Evolutionary conservation across 2,888 invertebrate genomes (phyloP), one percentile per base, ranked within the genome.

Genomic region (Metopia argyrocephala): DNA sequence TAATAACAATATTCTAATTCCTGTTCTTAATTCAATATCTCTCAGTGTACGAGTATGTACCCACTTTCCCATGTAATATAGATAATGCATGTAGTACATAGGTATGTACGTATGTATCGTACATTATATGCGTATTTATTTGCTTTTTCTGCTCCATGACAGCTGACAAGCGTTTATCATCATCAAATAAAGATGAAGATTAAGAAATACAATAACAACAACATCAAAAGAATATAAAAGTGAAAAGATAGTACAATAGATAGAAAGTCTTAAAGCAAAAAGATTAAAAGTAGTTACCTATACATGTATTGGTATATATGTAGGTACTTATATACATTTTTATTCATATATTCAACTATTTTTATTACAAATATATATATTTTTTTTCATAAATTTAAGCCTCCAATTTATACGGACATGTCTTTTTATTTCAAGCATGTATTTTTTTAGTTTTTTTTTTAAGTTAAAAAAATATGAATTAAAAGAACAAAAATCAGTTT

Each of bases 91-190:
- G 12, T 9, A 3, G 12, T 38, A 38, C 0, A 12, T 3, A 54
- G 23, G 25, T 54, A 9, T 56, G 38, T 38, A 31, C 52, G 18
- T 25, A 21, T 20, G 45, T 61, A 65, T 46, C 38, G 31, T 31
- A 31, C 31, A 31, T 6, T 31, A 31, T 5, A 5, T 65, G 28
- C 50, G 15, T 52, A n/a, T 20, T 4, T 81, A 69, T 83, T 84
- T 84, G n/a, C 15, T 65, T 6, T 38, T 12, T 86, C 85, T 85
- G 81, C 84, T 81, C 84, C 82, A 83, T 85, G 87, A 85, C 88
- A 89, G 89, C 88, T 87, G 88, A 87, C 85, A 82, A 85, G 85
- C 88, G 88, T 88, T 87, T 86, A 84, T 88, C 88, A 88, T 89
- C 86, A 87, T 88, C 87, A 88, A 86, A 86, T 62, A 64, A 50